Conservation (phyloP, 2,888 invertebrate species). For the Cheilosia impressa region DNA sequence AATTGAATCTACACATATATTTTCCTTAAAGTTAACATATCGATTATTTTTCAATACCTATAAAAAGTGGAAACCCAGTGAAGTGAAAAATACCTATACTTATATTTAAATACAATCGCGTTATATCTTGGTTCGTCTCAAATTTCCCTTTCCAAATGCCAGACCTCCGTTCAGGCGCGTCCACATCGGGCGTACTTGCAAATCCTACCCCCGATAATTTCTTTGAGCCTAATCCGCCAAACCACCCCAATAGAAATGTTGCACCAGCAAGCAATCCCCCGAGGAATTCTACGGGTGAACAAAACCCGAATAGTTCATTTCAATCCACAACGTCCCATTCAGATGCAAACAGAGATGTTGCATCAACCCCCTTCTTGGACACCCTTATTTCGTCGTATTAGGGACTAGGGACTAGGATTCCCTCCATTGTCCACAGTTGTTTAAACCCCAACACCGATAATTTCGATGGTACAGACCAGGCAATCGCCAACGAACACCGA, state of each 20-base stretch:
- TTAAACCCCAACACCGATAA: no score
- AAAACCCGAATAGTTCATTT: neutral
- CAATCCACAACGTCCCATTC: slow-evolving; percentile 21
- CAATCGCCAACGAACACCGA: no score
- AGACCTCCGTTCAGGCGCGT: neutral
- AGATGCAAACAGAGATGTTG: slow-evolving; percentile 7
- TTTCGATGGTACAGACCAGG: no score
- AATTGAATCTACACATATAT: no score
- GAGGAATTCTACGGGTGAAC: slow-evolving; percentile 1
- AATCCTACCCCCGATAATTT: neutral
- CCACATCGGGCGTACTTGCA: neutral
- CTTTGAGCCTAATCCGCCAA: neutral
- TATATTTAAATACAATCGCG: no score
- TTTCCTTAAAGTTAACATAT: no score
- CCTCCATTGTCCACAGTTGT: no score
- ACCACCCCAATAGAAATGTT: neutral
- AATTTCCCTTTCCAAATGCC: no score
- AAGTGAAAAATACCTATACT: no score
- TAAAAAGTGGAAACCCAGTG: no score
- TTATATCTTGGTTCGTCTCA: no score
- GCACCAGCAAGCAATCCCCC: neutral
- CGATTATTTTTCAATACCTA: no score
- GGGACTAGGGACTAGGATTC: slow-evolving; percentile 1
- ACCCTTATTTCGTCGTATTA: slow-evolving; percentile 13
- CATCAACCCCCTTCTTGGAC: slow-evolving; percentile 17